A percentile compares a stretch with the other conserved stretches of the same genome.
Evolutionary conservation across 2,888 invertebrate species (phyloP).

Genomic region (Zaprionus bogoriensis): DNA sequence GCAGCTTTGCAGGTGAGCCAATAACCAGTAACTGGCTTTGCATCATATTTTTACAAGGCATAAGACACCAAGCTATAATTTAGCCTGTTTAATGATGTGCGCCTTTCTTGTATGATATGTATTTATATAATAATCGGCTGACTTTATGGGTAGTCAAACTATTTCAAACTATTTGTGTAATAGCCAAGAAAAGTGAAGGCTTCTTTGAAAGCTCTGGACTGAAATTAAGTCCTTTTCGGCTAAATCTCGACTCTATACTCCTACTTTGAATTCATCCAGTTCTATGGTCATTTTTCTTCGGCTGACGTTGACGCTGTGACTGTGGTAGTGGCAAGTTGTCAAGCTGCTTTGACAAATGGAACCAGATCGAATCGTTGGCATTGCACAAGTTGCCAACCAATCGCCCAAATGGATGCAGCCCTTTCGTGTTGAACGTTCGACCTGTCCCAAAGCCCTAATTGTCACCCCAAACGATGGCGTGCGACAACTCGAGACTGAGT

Average conservation of each 20-base stretch:
- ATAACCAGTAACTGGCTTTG: conserved; percentile 18
- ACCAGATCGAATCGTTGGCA: conserved; percentile 25
- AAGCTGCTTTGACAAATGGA: conserved; percentile 36
- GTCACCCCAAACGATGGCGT: no score
- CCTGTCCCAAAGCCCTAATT: no score
- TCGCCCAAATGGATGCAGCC: conserved; percentile 25
- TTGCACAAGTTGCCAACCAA: conserved; percentile 11
- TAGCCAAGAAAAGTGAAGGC: no score
- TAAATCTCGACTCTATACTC: background rate
- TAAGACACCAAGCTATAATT: conserved; percentile 11
- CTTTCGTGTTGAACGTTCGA: no score
- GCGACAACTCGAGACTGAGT: no score
- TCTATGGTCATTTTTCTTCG: background rate
- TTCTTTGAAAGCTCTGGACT: no score
- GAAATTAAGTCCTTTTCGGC: no score
- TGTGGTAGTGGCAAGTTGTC: conserved; percentile 36
- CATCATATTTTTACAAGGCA: conserved; percentile 22
- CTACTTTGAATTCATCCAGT: background rate
- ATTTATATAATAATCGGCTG: no score
- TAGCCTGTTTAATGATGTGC: conserved; percentile 6
- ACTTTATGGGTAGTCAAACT: conserved; percentile 8
- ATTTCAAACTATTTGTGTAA: background rate
- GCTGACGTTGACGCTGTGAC: background rate
- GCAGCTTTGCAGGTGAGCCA: conserved; percentile 16
- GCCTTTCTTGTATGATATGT: no score